Conservation (phyloP, 2,888 invertebrate species). For the Erebia ligea region DNA sequence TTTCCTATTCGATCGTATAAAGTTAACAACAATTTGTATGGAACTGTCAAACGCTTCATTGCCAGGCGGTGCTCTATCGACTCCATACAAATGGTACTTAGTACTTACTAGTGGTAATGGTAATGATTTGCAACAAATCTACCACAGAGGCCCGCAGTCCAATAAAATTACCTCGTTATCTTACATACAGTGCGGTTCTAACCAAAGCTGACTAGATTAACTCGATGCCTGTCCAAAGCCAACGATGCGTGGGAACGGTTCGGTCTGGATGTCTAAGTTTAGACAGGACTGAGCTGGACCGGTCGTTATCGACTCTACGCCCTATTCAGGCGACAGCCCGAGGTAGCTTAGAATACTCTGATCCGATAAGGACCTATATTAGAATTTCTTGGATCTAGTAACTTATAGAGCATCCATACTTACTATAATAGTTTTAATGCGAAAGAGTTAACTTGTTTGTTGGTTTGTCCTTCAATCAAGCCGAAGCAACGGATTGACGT, state of each 20-base stretch:
- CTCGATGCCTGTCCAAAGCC: constrained; percentile 34
- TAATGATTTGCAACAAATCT: no score
- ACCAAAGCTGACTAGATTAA: constrained; percentile 11
- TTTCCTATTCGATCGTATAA: no score
- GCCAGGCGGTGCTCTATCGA: no score
- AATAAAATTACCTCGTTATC: neutral
- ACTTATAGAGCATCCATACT: neutral
- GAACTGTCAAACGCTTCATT: no score
- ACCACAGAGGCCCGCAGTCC: no score
- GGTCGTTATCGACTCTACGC: constrained; percentile 26
- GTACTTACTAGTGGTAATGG: no score
- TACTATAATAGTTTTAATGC: neutral
- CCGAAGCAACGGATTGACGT: no score
- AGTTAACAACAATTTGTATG: no score
- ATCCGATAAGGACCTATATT: neutral
- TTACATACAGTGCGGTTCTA: neutral
- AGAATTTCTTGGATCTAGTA: neutral
- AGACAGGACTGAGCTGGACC: constrained; percentile 45
- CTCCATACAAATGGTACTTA: no score
- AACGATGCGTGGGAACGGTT: constrained; percentile 51
- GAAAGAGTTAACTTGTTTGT: no score
- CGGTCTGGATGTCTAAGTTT: constrained; percentile 49
- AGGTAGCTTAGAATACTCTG: constrained; percentile 10
- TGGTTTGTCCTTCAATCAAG: no score
- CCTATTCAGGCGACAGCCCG: constrained; percentile 13